A percentile compares a stretch with the other conserved stretches of the same genome.
These are phyloP conservation scores for Protophormia terraenovae DNA, from an alignment of 2,888 invertebrate species.

Conservation along the genomic window DNA sequence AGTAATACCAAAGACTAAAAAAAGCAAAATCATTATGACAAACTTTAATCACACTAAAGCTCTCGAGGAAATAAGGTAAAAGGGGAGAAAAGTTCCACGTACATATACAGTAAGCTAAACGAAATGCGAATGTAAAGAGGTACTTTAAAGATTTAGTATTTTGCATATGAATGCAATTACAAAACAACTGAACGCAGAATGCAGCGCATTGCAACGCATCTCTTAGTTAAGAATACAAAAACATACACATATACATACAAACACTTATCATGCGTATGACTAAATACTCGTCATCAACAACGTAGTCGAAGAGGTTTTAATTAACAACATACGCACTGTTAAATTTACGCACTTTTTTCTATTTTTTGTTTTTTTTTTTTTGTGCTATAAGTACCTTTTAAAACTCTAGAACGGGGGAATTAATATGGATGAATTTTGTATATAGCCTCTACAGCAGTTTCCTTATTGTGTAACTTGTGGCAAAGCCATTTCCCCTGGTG, in stretches of 20 bases:
- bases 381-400: background rate
- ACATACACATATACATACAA: background rate
- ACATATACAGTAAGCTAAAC: background rate
- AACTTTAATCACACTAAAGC: background rate
- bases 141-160: constrained; percentile 1
- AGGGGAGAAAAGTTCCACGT: too few relatives aligned
- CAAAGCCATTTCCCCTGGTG: background rate
- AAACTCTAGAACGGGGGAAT: constrained; percentile 24
- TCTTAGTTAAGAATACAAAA: background rate
- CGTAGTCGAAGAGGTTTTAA: constrained; percentile 39
- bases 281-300: background rate
- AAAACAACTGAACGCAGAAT: background rate
- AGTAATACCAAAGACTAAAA: background rate
- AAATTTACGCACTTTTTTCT: constrained; percentile 50
- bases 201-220: background rate
- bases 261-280: constrained; percentile 43
- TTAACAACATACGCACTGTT: constrained; percentile 50
- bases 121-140: background rate
- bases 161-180: constrained; percentile 5
- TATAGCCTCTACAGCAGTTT: background rate
- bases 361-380: too few relatives aligned
- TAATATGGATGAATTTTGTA: background rate
- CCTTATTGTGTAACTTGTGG: constrained; percentile 6
- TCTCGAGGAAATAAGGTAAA: background rate
- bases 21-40: constrained; percentile 12